Conservation (phyloP, 2,113 vertebrate genomes). For the Phalacrocorax brasilianus region DNA sequence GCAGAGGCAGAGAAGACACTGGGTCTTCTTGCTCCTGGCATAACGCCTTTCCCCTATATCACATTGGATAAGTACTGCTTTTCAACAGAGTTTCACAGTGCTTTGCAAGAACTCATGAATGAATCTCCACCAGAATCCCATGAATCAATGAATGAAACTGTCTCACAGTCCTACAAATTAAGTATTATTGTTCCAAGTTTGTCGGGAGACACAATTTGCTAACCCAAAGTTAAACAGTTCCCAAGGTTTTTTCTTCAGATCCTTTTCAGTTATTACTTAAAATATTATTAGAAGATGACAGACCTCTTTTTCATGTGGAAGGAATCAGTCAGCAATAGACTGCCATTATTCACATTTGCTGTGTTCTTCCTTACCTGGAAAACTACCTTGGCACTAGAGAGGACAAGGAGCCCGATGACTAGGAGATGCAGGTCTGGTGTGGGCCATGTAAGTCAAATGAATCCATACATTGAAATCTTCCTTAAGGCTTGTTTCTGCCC, state of each 20-base stretch:
- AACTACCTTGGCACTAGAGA: background rate
- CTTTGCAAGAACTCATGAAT: background rate
- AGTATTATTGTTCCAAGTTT: background rate
- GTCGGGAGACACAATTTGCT: background rate
- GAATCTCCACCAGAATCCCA: background rate
- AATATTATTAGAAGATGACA: background rate
- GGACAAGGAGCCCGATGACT: background rate
- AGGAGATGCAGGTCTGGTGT: background rate
- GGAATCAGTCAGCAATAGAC: background rate
- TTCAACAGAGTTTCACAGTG: background rate
- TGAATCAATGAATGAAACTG: background rate
- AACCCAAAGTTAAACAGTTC: background rate
- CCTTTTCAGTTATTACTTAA: background rate
- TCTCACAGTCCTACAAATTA: background rate
- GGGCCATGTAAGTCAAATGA: background rate
- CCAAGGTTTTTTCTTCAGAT: background rate
- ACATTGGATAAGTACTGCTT: background rate
- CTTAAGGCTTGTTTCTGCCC: background rate
- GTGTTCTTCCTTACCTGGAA: background rate
- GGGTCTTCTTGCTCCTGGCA: background rate
- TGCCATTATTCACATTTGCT: background rate
- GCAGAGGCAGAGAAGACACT: background rate
- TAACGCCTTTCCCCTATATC: background rate
- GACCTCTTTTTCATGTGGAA: background rate
- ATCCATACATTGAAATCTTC: background rate